Percentiles rank a stretch among this genome's conserved stretches.
Conservation (phyloP, 2,797 vertebrate species). For the Anas bahamensis region DNA sequence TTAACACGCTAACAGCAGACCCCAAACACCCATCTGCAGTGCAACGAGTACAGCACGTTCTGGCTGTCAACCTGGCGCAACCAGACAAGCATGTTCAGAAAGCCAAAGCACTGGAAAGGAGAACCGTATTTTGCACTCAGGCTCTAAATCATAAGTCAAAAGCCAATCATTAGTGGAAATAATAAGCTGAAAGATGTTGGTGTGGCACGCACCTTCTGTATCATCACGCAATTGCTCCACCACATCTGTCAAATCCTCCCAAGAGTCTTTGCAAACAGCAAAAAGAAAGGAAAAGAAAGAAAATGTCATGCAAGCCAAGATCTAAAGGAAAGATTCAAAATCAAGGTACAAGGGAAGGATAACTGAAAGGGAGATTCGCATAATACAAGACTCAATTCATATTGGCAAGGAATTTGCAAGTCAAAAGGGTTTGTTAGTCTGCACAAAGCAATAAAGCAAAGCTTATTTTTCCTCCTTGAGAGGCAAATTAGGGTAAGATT, state of each 20-base stretch:
- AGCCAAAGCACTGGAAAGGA: slow-evolving; percentile 6
- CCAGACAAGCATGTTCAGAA: not conserved
- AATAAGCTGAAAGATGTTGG: slow-evolving; percentile 76
- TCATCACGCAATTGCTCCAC: slow-evolving; percentile 91
- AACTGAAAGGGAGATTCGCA: slow-evolving; percentile 65
- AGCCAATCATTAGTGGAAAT: slow-evolving; percentile 37
- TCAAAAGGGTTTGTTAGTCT: slow-evolving; percentile 22
- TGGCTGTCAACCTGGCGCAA: not conserved
- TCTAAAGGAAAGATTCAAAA: slow-evolving; percentile 74
- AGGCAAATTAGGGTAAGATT: not conserved
- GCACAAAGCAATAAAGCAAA: slow-evolving; percentile 22
- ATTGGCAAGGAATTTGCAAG: slow-evolving; percentile 23
- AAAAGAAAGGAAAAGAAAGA: slow-evolving; percentile 86
- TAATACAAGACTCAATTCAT: slow-evolving; percentile 27
- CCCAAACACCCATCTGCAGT: not conserved
- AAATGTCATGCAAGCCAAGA: slow-evolving; percentile 86
- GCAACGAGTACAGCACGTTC: not conserved
- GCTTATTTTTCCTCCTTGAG: not conserved
- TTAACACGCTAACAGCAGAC: not conserved
- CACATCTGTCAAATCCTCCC: slow-evolving; percentile 95
- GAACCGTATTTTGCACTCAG: not conserved
- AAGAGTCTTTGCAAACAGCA: slow-evolving; percentile 92
- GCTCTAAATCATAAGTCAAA: slow-evolving; percentile 36
- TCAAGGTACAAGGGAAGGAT: slow-evolving; percentile 63
- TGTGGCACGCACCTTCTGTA: slow-evolving; percentile 89